These are phyloP conservation scores for Hoplias malabaricus DNA, from an alignment of 2,113 vertebrate genomes.

Conservation along the genomic window DNA sequence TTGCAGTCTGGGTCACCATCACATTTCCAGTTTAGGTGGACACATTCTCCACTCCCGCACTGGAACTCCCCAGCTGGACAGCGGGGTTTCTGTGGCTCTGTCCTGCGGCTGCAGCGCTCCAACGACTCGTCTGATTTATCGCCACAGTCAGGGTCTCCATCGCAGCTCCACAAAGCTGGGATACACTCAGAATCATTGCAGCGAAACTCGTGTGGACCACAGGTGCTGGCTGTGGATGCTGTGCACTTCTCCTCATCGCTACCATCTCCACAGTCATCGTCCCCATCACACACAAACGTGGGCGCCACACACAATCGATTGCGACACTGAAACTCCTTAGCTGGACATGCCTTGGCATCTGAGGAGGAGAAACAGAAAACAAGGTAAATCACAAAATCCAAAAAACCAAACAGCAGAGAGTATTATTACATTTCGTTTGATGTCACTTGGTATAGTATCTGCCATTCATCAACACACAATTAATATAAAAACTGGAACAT, in stretches of 20 bases:
- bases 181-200: constrained; percentile 90
- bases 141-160: constrained; percentile 89
- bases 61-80: constrained; percentile 85
- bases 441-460: too few species aligned
- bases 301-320: constrained; percentile 87
- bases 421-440: too few species aligned
- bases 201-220: constrained; percentile 89
- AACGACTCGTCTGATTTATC: constrained; percentile 87
- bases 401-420: too few species aligned
- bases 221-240: constrained; percentile 77
- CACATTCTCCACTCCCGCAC: constrained; percentile 88
- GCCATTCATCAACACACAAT: too few species aligned
- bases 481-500: too few species aligned
- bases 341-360: constrained; percentile 81
- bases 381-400: neutral
- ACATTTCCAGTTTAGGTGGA: constrained; percentile 94
- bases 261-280: constrained; percentile 87
- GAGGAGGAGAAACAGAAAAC: neutral
- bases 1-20: constrained; percentile 96
- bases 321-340: constrained; percentile 88
- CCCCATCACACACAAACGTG: constrained; percentile 88
- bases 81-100: constrained; percentile 74
- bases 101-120: constrained; percentile 80
- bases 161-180: constrained; percentile 90
- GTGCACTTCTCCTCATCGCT: constrained; percentile 90